Evolutionary conservation across 2,888 invertebrate genomes (phyloP).

Genomic region (Cerastis leucographa): DNA sequence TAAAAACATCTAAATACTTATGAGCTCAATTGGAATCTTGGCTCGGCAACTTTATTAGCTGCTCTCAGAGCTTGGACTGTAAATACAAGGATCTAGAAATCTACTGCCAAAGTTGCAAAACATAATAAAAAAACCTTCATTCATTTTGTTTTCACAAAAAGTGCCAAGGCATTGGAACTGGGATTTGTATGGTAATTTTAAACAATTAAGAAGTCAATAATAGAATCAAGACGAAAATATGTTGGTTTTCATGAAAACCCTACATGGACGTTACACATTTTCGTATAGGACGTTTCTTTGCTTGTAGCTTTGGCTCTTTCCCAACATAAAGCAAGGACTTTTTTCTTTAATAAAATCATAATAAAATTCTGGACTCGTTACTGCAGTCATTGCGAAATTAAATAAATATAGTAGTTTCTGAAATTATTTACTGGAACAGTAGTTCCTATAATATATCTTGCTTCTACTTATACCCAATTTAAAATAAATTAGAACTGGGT

Average conservation of each 20-base stretch:
- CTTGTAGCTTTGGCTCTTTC: background rate
- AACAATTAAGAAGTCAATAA: background rate
- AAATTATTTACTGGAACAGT: too few relatives aligned
- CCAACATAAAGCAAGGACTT: background rate
- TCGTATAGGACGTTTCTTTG: background rate
- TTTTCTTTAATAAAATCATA: background rate
- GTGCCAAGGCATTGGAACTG: constrained; percentile 12
- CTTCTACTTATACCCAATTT: too few relatives aligned
- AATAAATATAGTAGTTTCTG: too few relatives aligned
- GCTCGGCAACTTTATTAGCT: constrained; percentile 48
- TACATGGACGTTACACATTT: background rate
- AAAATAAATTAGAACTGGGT: too few relatives aligned
- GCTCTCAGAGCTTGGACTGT: constrained; percentile 16
- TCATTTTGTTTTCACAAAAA: constrained; percentile 22
- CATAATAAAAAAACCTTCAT: constrained; percentile 43
- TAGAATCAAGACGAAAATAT: background rate
- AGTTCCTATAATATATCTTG: too few relatives aligned
- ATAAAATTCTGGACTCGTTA: too few relatives aligned
- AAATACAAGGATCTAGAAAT: constrained; percentile 38
- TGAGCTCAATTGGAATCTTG: constrained; percentile 39
- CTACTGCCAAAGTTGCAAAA: constrained; percentile 25
- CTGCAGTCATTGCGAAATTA: too few relatives aligned
- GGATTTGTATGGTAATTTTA: constrained; percentile 17
- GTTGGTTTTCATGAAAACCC: background rate
- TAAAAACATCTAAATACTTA: constrained; percentile 30